Base-by-base conservation (phyloP, 2,888 invertebrate genomes). In the Nysson spinosus region DNA sequence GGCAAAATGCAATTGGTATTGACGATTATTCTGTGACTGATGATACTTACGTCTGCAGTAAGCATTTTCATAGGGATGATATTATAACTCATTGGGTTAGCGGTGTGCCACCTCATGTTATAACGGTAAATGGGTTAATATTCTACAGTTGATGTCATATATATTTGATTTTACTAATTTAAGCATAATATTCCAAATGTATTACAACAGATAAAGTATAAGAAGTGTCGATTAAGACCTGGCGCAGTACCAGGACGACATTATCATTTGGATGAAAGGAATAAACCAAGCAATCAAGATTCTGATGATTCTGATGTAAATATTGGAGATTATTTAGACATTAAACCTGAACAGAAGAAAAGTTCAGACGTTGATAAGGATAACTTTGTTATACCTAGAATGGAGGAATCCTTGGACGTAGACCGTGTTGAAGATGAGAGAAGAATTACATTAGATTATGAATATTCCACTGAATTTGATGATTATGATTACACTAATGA, bases 41-140 rank as follows among this genome's bases (percentile, higher is more conserved):
- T 24, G 85, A 85, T 28, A 85, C 85, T 1, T 86, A 81, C 42
- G 80, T 86, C 17, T 86, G 86, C 26, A 86, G 86, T 54, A 84
- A 82, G 70, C 85, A 86, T 61, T 86, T 86, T 67, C 69, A 77
- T 20, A 78, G 80, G 24, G 68, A 78, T 20, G 86, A 86, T 69
- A 83, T 86, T 24, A 83, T 86, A 37, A 85, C 85, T 1, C 85
- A 86, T 39, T 86, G 85, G 86, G 78, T 83, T 26, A 86, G 86
- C 51, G 86, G 86, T 11, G 78, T 83, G 9, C 86, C 86, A 14
- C 86, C 86, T 0, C 82, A 85, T 57, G 85, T 85, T 35, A 78
- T 86, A 40, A 81, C 82, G 9, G 85, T 84, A 74, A 77, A 81
- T 50, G n/a, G n/a, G n/a, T n/a, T n/a, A n/a, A n/a, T n/a, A n/a